Evolutionary conservation across 2,113 vertebrate species (phyloP), one percentile per base, ranked within the genome.

Genomic region (Procapra przewalskii): DNA sequence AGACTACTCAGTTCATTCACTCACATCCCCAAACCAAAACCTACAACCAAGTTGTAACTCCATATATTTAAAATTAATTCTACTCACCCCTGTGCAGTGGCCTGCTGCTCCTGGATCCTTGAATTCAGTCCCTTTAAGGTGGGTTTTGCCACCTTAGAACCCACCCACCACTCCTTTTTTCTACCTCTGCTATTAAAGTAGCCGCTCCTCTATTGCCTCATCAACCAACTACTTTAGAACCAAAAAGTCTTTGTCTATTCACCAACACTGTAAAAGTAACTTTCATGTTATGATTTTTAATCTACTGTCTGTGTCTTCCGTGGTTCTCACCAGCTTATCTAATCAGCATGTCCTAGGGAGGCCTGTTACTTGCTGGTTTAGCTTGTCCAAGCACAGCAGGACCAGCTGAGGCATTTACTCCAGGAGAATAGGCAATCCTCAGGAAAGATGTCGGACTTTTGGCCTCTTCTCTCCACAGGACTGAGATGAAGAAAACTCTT

Each of bases 171-270:
- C 50, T 82, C 31, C 27, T 81, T 40, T 45, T 43, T 23, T 7
- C 84, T 81, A 11, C 29, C 36, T 90, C 67, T 36, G 25, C 43
- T 77, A 79, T 95, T 97, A 88, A 67, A 82, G 62, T 60, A 96
- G 64, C 12, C 2, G 55, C 79, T 95, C 95, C 92, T 96, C 92
- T 75, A 19, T 75, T 55, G 84, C 81, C 64, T 96, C 92, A 87
- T 31, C 83, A 91, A 45, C 82, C 84, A 91, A 27, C 43, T n/a
- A 89, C 88, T 87, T 94, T 64, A 54, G 75, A 96, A 97, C 83
- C 97, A 96, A 90, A 91, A 96, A 81, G 90, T 92, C 97, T 97
- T 96, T 98, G 96, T 98, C 90, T 97, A 83, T 83, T 98, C 86
- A 95, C 25, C 55, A 82, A 79, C n/a, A 50, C 77, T 71, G 13